Evolutionary conservation across 2,888 invertebrate species (phyloP).

Genomic region (Coleophora flavipennella): DNA sequence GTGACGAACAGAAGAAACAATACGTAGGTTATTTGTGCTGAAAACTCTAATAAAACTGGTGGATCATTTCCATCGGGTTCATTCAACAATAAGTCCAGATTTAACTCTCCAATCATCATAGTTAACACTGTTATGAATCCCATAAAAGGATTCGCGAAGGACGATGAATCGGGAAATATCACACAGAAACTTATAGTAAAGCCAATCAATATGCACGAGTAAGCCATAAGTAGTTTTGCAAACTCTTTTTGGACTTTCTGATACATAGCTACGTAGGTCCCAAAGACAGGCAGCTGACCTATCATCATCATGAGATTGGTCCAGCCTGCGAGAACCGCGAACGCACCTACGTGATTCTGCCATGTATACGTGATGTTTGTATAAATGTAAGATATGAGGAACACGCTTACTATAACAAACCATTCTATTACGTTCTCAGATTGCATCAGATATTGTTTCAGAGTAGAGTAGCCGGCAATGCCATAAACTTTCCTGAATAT

Average conservation of each 20-base stretch:
- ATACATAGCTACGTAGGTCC: conserved; percentile 93
- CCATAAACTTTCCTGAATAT: conserved; percentile 86
- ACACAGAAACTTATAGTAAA: conserved; percentile 92
- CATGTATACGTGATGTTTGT: conserved; percentile 82
- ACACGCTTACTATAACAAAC: conserved; percentile 88
- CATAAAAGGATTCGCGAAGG: conserved; percentile 87
- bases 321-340: conserved; percentile 89
- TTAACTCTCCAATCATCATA: conserved; percentile 92
- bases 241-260: conserved; percentile 91
- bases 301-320: conserved; percentile 93
- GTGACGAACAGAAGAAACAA: conserved; percentile 87
- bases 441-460: conserved; percentile 86
- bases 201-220: conserved; percentile 87
- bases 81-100: conserved; percentile 81
- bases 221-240: conserved; percentile 87
- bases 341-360: conserved; percentile 90
- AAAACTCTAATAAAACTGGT: conserved; percentile 82
- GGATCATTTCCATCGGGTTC: conserved; percentile 84
- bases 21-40: conserved; percentile 86
- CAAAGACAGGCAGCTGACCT: conserved; percentile 89
- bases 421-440: conserved; percentile 90
- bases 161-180: conserved; percentile 86
- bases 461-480: conserved; percentile 84
- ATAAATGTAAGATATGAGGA: conserved; percentile 86
- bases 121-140: conserved; percentile 88